Percentiles rank a stretch among this genome's conserved stretches.
These are phyloP conservation scores for Pterois miles DNA, from an alignment of 2,797 vertebrate species.

Conservation along the genomic window DNA sequence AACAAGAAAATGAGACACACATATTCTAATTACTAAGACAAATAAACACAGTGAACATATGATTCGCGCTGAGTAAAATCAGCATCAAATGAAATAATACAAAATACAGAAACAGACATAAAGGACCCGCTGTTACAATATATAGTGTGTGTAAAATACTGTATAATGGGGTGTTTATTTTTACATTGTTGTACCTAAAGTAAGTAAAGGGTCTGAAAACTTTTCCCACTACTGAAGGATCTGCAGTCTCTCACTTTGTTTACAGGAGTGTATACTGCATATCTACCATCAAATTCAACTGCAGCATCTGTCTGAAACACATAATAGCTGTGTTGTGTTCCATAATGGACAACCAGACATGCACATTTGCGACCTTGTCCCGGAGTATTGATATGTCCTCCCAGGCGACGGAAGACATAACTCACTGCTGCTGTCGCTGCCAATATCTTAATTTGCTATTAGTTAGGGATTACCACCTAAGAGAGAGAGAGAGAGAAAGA, in stretches of 20 bases:
- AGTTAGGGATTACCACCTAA: slow-evolving; percentile 63
- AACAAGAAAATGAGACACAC: not conserved
- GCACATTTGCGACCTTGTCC: slow-evolving; percentile 39
- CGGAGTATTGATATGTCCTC: slow-evolving; percentile 34
- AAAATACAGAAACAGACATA: no score
- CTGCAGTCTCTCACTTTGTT: not conserved
- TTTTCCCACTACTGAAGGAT: not conserved
- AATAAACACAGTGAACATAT: not conserved
- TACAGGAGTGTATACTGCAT: not conserved
- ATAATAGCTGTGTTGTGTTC: not conserved
- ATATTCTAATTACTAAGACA: not conserved
- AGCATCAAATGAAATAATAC: no score
- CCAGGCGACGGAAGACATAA: slow-evolving; percentile 44
- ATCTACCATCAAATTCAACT: not conserved
- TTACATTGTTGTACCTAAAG: no score
- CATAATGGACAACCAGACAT: not conserved
- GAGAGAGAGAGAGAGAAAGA: slow-evolving; percentile 19
- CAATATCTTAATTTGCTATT: slow-evolving; percentile 70
- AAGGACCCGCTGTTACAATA: no score
- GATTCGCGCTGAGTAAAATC: not conserved
- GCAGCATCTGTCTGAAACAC: not conserved
- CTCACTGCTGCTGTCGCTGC: slow-evolving; percentile 57
- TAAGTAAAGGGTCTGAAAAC: not conserved
- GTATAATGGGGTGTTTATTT: no score
- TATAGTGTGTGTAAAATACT: no score